Conservation (phyloP, 2,888 invertebrate genomes). For the Cephalotes varians region DNA sequence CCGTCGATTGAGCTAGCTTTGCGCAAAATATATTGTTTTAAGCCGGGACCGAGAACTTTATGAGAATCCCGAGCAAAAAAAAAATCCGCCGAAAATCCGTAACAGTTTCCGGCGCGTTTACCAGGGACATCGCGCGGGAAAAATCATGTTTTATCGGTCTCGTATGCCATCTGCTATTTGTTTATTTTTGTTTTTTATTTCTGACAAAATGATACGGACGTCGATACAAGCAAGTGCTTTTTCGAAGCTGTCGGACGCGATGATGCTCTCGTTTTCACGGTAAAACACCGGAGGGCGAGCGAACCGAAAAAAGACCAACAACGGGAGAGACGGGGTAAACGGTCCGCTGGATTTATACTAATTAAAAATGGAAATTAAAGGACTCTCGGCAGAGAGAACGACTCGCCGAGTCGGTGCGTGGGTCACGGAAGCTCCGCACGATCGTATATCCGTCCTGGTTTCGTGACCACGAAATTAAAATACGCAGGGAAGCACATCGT, state of each 20-base stretch:
- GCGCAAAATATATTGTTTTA: slow-evolving; percentile 38
- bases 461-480: slow-evolving; percentile 46
- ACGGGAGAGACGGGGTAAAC: slow-evolving; percentile 62
- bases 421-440: not conserved
- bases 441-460: slow-evolving; percentile 25
- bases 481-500: slow-evolving; percentile 12
- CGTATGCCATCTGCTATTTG: not conserved
- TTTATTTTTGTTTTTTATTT: slow-evolving; percentile 44
- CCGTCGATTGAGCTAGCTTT: slow-evolving; percentile 1
- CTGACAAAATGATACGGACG: slow-evolving; percentile 59
- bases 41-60: slow-evolving; percentile 23
- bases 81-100: slow-evolving; percentile 34
- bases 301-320: slow-evolving; percentile 41
- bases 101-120: slow-evolving; percentile 30
- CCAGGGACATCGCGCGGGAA: slow-evolving; percentile 11
- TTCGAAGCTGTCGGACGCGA: slow-evolving; percentile 48
- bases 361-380: slow-evolving; percentile 76
- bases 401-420: not conserved
- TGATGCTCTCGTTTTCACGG: slow-evolving; percentile 48
- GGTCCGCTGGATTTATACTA: slow-evolving; percentile 73
- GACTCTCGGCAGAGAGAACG: slow-evolving; percentile 15
- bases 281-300: slow-evolving; percentile 22
- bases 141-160: slow-evolving; percentile 52
- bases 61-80: slow-evolving; percentile 4
- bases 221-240: slow-evolving; percentile 58